Evolutionary conservation across 2,113 vertebrate genomes (phyloP).

Genomic region (Oxyura jamaicensis): DNA sequence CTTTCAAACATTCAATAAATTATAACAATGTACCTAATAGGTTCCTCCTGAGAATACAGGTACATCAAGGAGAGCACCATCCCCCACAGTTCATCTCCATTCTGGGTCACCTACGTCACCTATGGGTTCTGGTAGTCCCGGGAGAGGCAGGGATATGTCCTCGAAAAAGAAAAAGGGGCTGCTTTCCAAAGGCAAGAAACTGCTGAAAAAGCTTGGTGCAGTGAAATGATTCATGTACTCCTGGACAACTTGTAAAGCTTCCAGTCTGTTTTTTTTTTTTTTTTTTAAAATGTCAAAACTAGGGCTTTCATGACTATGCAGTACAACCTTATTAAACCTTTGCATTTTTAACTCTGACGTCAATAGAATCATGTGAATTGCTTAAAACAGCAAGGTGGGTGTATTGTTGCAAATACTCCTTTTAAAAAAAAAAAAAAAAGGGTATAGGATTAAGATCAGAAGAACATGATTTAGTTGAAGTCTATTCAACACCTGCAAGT

Average conservation of each 20-base stretch:
- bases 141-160: constrained; percentile 88
- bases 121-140: constrained; percentile 87
- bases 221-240: constrained; percentile 85
- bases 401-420: neutral
- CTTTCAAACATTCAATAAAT: constrained; percentile 71
- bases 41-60: constrained; percentile 93
- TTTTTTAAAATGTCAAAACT: constrained; percentile 71
- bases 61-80: constrained; percentile 88
- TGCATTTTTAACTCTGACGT: constrained; percentile 38
- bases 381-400: constrained; percentile 27
- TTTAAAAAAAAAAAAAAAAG: neutral
- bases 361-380: constrained; percentile 44
- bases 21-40: constrained; percentile 87
- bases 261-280: constrained; percentile 40
- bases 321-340: constrained; percentile 35
- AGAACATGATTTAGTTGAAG: constrained; percentile 20
- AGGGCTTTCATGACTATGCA: constrained; percentile 86
- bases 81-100: constrained; percentile 87
- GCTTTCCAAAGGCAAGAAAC: constrained; percentile 95
- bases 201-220: constrained; percentile 91
- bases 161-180: constrained; percentile 96
- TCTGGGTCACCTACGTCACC: constrained; percentile 85
- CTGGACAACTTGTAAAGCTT: constrained; percentile 80
- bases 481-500: constrained; percentile 1
- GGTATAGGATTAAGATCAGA: constrained; percentile 1